phyloP scores from a whole-genome alignment of 2,113 vertebrate species.

The Nothobranchius kuhntae region DNA sequence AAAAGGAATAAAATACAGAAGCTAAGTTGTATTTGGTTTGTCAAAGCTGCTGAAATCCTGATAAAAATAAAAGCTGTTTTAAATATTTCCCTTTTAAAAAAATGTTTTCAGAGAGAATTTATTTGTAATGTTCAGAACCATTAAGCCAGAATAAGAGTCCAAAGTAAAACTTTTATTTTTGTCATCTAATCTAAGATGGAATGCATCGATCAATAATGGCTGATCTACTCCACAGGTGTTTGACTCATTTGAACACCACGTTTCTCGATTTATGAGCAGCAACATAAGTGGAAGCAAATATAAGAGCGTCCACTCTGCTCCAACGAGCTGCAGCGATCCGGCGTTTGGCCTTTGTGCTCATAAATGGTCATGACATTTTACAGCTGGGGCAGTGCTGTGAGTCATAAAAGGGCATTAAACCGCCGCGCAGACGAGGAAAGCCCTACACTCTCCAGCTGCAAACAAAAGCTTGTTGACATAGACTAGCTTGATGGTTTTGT shows the following conservation, averaged over 20 bases:
- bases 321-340: constrained; percentile 18
- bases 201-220: neutral
- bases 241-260: neutral
- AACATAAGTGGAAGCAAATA: constrained; percentile 1
- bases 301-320: constrained; percentile 9
- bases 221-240: neutral
- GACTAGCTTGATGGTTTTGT: constrained; percentile 28
- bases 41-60: constrained; percentile 75
- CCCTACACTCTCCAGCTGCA: constrained; percentile 23
- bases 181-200: neutral
- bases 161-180: no score
- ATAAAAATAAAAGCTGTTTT: constrained; percentile 54
- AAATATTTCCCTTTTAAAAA: constrained; percentile 5
- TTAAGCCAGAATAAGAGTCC: no score
- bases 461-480: constrained; percentile 23
- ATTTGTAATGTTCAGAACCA: neutral
- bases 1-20: constrained; percentile 28
- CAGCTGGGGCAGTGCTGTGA: constrained; percentile 41
- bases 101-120: neutral
- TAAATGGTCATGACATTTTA: constrained; percentile 68
- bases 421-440: neutral
- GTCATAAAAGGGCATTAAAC: constrained; percentile 48
- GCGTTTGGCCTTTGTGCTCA: constrained; percentile 54
- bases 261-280: neutral
- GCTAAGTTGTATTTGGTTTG: constrained; percentile 67